These are phyloP conservation scores for Neolamprologus fasciatus DNA, from an alignment of 2,113 vertebrate genomes.

Conservation along the genomic window DNA sequence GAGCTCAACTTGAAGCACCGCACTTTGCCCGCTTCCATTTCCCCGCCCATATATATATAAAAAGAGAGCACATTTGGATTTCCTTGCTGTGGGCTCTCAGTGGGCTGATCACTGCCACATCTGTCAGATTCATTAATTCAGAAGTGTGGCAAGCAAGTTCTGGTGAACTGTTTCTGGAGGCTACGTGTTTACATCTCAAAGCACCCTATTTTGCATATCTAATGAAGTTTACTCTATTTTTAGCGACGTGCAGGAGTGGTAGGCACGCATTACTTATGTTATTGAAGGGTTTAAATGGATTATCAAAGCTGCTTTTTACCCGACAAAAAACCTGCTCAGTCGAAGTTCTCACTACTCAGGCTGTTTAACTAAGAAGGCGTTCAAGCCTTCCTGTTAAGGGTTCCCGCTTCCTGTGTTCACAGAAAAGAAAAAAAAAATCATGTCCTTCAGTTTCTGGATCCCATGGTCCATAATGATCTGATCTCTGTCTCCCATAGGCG, in stretches of 20 bases:
- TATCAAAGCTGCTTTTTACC: background rate
- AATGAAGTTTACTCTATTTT: slow-evolving; percentile 16
- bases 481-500: slow-evolving; percentile 65
- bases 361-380: background rate
- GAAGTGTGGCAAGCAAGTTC: slow-evolving; percentile 5
- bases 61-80: slow-evolving; percentile 35
- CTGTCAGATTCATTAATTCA: slow-evolving; percentile 54
- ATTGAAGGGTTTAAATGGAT: background rate
- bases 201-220: background rate
- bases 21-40: slow-evolving; percentile 32
- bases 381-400: slow-evolving; percentile 18
- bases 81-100: slow-evolving; percentile 43
- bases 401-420: slow-evolving; percentile 47
- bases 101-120: slow-evolving; percentile 31
- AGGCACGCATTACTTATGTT: background rate
- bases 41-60: slow-evolving; percentile 48
- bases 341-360: background rate
- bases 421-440: slow-evolving; percentile 6
- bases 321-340: background rate
- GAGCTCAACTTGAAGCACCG: slow-evolving; percentile 20
- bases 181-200: slow-evolving; percentile 31
- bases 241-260: background rate
- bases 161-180: slow-evolving; percentile 16
- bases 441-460: slow-evolving; percentile 63
- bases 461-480: slow-evolving; percentile 64